phyloP scores from a whole-genome alignment of 2,888 invertebrate species.

The Laothoe populi region DNA sequence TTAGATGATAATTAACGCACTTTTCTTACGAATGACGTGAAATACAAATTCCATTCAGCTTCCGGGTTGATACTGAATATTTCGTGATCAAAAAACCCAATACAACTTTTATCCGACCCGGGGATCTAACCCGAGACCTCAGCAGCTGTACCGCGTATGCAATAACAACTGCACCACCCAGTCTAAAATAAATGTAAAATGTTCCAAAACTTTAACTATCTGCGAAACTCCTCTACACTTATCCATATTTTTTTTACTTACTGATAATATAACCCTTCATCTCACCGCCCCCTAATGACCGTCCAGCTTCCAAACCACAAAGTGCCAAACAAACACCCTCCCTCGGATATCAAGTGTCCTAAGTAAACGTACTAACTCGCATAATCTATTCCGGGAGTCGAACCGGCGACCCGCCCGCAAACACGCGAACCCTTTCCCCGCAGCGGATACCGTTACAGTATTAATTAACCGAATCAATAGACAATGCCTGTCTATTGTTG shows the following conservation, averaged over 20 bases:
- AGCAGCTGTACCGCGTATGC: too few species aligned
- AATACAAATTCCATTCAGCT: too few species aligned
- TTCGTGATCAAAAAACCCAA: too few species aligned
- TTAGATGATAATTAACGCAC: too few species aligned
- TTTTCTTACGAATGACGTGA: too few species aligned
- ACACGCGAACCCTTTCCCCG: conserved; percentile 61
- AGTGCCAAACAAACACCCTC: conserved; percentile 13
- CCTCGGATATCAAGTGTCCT: conserved; percentile 40
- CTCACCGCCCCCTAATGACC: conserved; percentile 1
- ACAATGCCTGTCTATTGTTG: conserved; percentile 14
- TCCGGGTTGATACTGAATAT: too few species aligned
- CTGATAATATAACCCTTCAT: neutral
- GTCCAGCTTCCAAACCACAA: conserved; percentile 3
- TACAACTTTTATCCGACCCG: too few species aligned
- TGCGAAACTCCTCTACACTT: too few species aligned
- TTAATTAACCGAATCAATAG: conserved; percentile 57
- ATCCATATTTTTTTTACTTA: neutral
- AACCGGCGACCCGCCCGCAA: conserved; percentile 59
- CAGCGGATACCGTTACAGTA: conserved; percentile 59
- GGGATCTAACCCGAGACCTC: too few species aligned
- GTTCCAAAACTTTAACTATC: too few species aligned
- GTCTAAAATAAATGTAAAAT: too few species aligned
- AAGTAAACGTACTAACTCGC: conserved; percentile 54
- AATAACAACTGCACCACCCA: too few species aligned
- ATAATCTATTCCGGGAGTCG: conserved; percentile 55